Evolutionary conservation across 2,888 invertebrate species (phyloP).

Genomic region (Embidobia sp.): DNA sequence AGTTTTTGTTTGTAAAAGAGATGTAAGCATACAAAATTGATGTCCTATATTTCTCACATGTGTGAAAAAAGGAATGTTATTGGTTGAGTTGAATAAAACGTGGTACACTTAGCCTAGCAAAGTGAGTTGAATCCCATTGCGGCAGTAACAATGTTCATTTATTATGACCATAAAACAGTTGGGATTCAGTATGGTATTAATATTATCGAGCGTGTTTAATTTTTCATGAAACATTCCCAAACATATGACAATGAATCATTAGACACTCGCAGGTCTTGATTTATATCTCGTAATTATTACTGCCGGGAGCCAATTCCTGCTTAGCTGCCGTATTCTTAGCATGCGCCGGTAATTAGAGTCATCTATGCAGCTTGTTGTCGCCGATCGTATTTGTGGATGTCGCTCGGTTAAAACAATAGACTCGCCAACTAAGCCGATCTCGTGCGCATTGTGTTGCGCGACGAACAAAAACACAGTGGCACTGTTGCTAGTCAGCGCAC

Average conservation of each 20-base stretch:
- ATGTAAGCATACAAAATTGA: slow-evolving; percentile 21
- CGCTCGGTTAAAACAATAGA: slow-evolving; percentile 71
- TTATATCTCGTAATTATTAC: slow-evolving; percentile 10
- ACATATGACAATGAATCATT: slow-evolving; percentile 14
- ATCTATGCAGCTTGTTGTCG: slow-evolving; percentile 56
- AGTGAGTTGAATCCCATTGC: slow-evolving; percentile 20
- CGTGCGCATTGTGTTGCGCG: slow-evolving; percentile 41
- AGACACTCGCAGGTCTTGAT: background rate
- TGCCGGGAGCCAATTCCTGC: slow-evolving; percentile 33
- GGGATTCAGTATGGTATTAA: slow-evolving; percentile 46
- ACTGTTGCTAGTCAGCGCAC: slow-evolving; percentile 53
- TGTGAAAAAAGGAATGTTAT: slow-evolving; percentile 6
- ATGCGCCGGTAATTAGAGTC: slow-evolving; percentile 57
- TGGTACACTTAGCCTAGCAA: slow-evolving; percentile 18
- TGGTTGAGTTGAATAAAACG: slow-evolving; percentile 11
- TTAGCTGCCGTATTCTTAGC: slow-evolving; percentile 34
- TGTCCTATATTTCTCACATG: slow-evolving; percentile 26
- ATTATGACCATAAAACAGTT: slow-evolving; percentile 43
- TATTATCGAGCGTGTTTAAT: slow-evolving; percentile 21
- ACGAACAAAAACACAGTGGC: slow-evolving; percentile 59
- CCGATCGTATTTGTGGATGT: slow-evolving; percentile 61
- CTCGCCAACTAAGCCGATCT: slow-evolving; percentile 71
- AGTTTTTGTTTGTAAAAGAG: slow-evolving; percentile 3
- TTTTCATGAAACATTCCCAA: background rate
- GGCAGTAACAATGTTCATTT: slow-evolving; percentile 55